Percentiles rank a stretch among this genome's conserved stretches.
Evolutionary conservation across 2,888 invertebrate genomes (phyloP).

Genomic region (Muscina levida): DNA sequence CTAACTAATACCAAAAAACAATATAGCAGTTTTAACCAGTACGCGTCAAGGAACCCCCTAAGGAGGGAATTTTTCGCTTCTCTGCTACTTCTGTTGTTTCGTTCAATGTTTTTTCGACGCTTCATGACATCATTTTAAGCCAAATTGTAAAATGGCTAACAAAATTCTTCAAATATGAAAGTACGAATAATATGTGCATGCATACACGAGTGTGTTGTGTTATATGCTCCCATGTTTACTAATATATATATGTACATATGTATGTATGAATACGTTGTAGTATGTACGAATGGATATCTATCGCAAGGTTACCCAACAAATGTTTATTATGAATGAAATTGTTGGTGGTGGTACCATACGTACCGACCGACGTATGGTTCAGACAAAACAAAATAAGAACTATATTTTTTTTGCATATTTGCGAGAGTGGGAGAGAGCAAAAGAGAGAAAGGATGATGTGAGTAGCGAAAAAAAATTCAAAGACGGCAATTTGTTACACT

Average conservation of each 20-base stretch:
- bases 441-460: too few species aligned
- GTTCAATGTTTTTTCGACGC: slow-evolving; percentile 30
- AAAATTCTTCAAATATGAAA: slow-evolving; percentile 1
- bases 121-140: slow-evolving; percentile 61
- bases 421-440: too few species aligned
- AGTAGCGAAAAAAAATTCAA: too few species aligned
- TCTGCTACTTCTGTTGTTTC: background rate
- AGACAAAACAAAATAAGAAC: background rate
- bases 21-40: slow-evolving; percentile 10
- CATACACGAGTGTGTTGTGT: too few species aligned
- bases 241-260: background rate
- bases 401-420: too few species aligned
- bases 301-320: slow-evolving; percentile 56
- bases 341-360: slow-evolving; percentile 32
- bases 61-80: slow-evolving; percentile 22
- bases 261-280: background rate
- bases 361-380: background rate
- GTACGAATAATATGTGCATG: too few species aligned
- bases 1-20: background rate
- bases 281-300: slow-evolving; percentile 5
- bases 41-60: slow-evolving; percentile 4
- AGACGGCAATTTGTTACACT: too few species aligned
- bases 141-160: slow-evolving; percentile 38
- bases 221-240: too few species aligned
- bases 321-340: slow-evolving; percentile 51